Conservation (phyloP, 2,797 vertebrate genomes). For the Allobates femoralis region DNA sequence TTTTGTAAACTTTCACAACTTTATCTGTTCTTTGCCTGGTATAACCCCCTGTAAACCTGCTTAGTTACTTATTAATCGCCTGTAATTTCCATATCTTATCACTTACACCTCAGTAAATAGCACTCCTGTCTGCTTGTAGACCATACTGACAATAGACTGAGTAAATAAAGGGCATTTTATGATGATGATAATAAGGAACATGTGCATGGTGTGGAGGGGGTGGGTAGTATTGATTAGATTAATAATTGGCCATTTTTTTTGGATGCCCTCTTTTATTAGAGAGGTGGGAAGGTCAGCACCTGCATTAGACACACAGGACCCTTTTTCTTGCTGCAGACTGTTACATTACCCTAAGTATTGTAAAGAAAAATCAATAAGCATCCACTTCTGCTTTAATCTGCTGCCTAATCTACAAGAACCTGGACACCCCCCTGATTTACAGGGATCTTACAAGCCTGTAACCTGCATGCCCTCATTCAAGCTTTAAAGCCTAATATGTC, state of each 20-base stretch:
- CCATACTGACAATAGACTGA: not conserved
- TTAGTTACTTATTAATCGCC: not conserved
- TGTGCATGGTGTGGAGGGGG: constrained; percentile 21
- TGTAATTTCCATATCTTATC: not conserved
- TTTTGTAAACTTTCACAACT: not conserved
- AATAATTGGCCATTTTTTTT: constrained; percentile 39
- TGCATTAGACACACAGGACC: constrained; percentile 11
- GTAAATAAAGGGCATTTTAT: constrained; percentile 34
- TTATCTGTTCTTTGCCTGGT: not conserved
- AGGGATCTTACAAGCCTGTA: constrained; percentile 3
- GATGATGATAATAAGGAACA: constrained; percentile 33
- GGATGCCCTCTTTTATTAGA: constrained; percentile 44
- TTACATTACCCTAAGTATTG: constrained; percentile 63
- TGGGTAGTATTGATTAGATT: constrained; percentile 41
- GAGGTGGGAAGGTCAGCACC: constrained; percentile 52
- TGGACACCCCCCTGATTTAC: constrained; percentile 29
- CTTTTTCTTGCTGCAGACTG: constrained; percentile 60
- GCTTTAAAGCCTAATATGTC: constrained; percentile 25
- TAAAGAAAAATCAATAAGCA: constrained; percentile 64
- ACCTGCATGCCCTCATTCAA: constrained; percentile 1
- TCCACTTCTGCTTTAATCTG: constrained; percentile 49
- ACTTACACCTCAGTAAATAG: not conserved
- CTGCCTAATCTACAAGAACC: constrained; percentile 30
- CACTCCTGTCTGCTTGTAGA: not conserved
- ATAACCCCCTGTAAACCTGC: not conserved